These are phyloP conservation scores for Lepidotrigona ventralis DNA, from an alignment of 1,140 invertebrate genomes.

Conservation along the genomic window DNA sequence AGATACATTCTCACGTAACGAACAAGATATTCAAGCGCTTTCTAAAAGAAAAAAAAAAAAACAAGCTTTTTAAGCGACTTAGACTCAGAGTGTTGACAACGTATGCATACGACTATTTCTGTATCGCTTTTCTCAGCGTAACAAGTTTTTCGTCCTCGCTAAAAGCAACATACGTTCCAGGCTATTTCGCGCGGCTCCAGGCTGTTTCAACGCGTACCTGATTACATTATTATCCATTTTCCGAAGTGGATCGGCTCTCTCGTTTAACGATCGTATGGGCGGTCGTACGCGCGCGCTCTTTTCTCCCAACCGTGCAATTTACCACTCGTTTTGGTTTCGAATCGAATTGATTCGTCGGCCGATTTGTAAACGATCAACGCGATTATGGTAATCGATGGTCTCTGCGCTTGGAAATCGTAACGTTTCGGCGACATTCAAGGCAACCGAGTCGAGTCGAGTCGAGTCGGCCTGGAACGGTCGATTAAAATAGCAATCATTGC, in stretches of 20 bases:
- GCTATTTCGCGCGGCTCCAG: conserved; percentile 12
- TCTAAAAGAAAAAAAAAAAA: not conserved
- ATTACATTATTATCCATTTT: conserved; percentile 57
- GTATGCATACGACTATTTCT: not conserved
- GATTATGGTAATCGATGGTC: conserved; percentile 58
- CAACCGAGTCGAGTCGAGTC: conserved; percentile 20
- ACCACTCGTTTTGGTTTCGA: conserved; percentile 39
- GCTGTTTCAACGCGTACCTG: conserved; percentile 14
- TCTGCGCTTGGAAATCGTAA: not conserved
- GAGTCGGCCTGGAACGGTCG: conserved; percentile 23
- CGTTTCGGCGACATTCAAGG: conserved; percentile 44
- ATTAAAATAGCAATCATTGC: conserved; percentile 66
- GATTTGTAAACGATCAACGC: conserved; percentile 55
- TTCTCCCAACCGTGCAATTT: conserved; percentile 27
- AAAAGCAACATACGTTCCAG: conserved; percentile 10
- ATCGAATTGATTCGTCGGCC: conserved; percentile 57
- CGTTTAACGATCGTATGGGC: not conserved
- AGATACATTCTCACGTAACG: not conserved
- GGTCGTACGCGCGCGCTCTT: not conserved
- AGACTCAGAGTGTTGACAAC: not conserved
- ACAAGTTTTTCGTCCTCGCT: conserved; percentile 31
- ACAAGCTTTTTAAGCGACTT: not conserved
- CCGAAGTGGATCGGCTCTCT: conserved; percentile 18
- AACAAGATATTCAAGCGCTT: not conserved
- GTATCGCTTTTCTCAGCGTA: conserved; percentile 3